phyloP scores from a whole-genome alignment of 2,113 vertebrate species.

The Conger conger region DNA sequence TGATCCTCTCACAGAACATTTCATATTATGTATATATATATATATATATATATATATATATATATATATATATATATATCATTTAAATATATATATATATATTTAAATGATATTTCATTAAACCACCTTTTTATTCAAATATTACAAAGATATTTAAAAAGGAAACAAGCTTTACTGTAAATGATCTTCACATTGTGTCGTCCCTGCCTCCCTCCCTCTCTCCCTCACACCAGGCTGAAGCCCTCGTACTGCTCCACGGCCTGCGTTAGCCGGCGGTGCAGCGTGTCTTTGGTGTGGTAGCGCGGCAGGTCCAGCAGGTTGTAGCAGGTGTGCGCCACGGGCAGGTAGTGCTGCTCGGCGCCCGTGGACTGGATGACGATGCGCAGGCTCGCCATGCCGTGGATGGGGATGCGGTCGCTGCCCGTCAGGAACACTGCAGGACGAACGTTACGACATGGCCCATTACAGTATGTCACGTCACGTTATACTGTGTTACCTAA shows the following conservation, averaged over 20 bases:
- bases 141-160: conserved; percentile 3
- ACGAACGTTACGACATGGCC: too few relatives aligned
- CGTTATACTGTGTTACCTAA: too few relatives aligned
- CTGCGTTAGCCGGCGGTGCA: conserved; percentile 79
- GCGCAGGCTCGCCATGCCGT: conserved; percentile 91
- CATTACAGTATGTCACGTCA: too few relatives aligned
- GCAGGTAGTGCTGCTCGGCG: conserved; percentile 85
- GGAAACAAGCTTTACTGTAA: background rate
- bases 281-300: conserved; percentile 89
- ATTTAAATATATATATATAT: background rate
- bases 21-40: background rate
- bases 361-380: conserved; percentile 90
- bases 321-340: conserved; percentile 96
- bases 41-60: too few relatives aligned
- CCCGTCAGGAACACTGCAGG: conserved; percentile 89
- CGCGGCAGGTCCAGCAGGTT: conserved; percentile 95
- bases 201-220: background rate
- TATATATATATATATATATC: too few relatives aligned
- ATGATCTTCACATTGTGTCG: background rate
- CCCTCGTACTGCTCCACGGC: conserved; percentile 96
- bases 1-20: background rate
- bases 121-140: conserved; percentile 10
- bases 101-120: background rate
- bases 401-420: conserved; percentile 97
- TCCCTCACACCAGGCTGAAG: conserved; percentile 85